Evolutionary conservation across 2,113 vertebrate species (phyloP).

Genomic region (human): GRCh38 chrX:21819001-21819500

Average conservation of each 20-base stretch:
- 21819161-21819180: slow-evolving; percentile 1
- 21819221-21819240: slow-evolving; percentile 31
- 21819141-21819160: neutral
- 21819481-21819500: neutral
- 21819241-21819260: neutral
- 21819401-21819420: neutral
- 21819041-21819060: neutral
- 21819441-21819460: neutral
- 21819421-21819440: neutral
- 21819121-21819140: neutral
- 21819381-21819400: neutral
- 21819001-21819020: neutral
- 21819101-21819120: neutral
- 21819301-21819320: neutral
- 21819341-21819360: neutral
- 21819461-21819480: neutral
- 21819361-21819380: neutral
- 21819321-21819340: neutral
- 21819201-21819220: neutral
- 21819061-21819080: neutral
- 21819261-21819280: slow-evolving; percentile 7
- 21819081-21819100: slow-evolving; percentile 9
- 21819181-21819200: slow-evolving; percentile 26
- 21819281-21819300: neutral
- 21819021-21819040: slow-evolving; percentile 32